Evolutionary conservation across 2,888 invertebrate genomes (phyloP).

Genomic region (Listrodromus nycthemerus): DNA sequence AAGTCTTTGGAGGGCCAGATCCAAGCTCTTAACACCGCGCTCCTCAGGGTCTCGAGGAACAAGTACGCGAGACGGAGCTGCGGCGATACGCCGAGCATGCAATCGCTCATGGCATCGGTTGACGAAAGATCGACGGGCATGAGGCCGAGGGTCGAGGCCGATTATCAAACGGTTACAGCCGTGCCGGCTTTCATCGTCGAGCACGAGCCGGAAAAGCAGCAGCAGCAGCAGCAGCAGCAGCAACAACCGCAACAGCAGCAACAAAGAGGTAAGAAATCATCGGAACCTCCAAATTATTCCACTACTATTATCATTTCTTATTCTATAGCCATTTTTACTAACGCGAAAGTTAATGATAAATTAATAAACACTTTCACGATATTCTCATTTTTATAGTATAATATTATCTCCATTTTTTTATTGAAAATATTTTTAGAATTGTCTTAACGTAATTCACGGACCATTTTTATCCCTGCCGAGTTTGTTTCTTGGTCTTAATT

Average conservation of each 20-base stretch:
- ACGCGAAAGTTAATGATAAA: too few species aligned
- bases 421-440: too few species aligned
- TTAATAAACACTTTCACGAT: too few species aligned
- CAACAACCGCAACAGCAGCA: constrained; percentile 27
- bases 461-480: too few species aligned
- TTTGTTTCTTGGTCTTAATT: too few species aligned
- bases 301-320: background rate
- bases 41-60: constrained; percentile 76
- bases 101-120: constrained; percentile 69
- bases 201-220: constrained; percentile 87
- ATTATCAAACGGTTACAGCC: constrained; percentile 91
- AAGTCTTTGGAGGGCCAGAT: constrained; percentile 72
- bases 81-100: constrained; percentile 79
- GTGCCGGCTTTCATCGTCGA: constrained; percentile 92
- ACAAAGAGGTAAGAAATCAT: constrained; percentile 66
- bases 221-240: constrained; percentile 78
- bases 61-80: constrained; percentile 80
- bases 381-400: too few species aligned
- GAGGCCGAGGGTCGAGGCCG: constrained; percentile 81
- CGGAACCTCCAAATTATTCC: constrained; percentile 1
- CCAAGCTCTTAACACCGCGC: constrained; percentile 70
- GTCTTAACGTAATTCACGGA: too few species aligned
- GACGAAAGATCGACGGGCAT: constrained; percentile 71
- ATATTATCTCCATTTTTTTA: background rate
- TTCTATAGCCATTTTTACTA: background rate